A percentile compares a stretch with the other conserved stretches of the same genome.
These are phyloP conservation scores for Amphipoea lucens DNA, from an alignment of 2,888 invertebrate species.

Conservation along the genomic window DNA sequence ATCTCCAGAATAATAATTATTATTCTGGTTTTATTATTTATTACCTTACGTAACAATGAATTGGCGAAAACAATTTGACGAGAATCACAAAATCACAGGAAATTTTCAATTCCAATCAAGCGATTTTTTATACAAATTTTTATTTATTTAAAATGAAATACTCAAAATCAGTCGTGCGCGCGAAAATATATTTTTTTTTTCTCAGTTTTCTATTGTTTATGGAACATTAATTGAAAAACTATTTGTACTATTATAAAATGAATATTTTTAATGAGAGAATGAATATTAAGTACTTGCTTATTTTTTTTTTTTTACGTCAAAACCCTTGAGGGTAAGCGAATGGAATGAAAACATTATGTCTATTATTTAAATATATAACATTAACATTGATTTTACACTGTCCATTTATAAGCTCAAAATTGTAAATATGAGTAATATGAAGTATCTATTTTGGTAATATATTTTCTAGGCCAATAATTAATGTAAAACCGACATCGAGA, in stretches of 20 bases:
- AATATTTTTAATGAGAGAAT: constrained; percentile 17
- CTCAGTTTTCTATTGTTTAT: constrained; percentile 70
- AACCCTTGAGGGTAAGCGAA: constrained; percentile 32
- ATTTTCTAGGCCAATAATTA: constrained; percentile 36
- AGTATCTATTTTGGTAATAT: constrained; percentile 20
- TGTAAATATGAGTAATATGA: constrained; percentile 21
- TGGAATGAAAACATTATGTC: constrained; percentile 26
- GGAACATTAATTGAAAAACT: constrained; percentile 37
- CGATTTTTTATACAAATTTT: constrained; percentile 57
- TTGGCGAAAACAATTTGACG: constrained; percentile 68
- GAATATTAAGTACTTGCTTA: constrained; percentile 17
- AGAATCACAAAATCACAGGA: constrained; percentile 64
- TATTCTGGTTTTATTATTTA: constrained; percentile 57
- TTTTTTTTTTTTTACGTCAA: constrained; percentile 24
- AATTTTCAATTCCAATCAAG: constrained; percentile 72
- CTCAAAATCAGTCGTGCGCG: constrained; percentile 80
- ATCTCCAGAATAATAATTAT: constrained; percentile 61
- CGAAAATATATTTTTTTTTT: constrained; percentile 58
- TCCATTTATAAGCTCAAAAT: constrained; percentile 53
- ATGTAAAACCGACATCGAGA: constrained; percentile 23
- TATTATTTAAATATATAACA: constrained; percentile 30
- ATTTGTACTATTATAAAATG: constrained; percentile 58
- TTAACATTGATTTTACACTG: constrained; percentile 37
- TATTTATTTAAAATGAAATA: constrained; percentile 69
- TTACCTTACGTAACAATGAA: constrained; percentile 64